Evolutionary conservation across 2,113 vertebrate genomes (phyloP).

Genomic region (Azemiops feae): DNA sequence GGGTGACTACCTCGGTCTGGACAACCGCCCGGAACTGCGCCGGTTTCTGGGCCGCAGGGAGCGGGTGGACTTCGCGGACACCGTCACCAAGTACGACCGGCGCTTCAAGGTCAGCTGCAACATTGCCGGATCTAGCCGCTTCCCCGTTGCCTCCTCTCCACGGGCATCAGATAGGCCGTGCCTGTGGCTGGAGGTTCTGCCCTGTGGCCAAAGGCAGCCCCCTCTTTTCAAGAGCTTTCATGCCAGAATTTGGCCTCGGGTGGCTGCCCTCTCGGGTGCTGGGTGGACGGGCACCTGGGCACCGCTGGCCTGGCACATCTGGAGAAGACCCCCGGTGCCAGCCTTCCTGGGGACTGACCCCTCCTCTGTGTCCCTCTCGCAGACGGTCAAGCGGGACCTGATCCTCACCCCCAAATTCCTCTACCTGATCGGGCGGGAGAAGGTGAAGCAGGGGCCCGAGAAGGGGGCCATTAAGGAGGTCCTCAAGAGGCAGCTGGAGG

Average conservation of each 20-base stretch:
- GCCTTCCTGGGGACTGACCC: not conserved
- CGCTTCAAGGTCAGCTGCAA: slow-evolving; percentile 72
- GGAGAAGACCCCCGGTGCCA: not conserved
- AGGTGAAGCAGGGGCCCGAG: slow-evolving; percentile 81
- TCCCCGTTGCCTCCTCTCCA: not conserved
- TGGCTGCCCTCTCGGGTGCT: not conserved
- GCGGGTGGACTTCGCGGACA: slow-evolving; percentile 80
- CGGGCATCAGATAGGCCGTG: not conserved
- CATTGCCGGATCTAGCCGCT: fast-evolving
- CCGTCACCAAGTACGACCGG: slow-evolving; percentile 78
- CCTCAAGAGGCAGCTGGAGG: slow-evolving; percentile 78
- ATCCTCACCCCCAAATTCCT: slow-evolving; percentile 78
- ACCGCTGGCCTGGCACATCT: not conserved
- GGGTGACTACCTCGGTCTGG: slow-evolving; percentile 80
- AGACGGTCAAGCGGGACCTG: slow-evolving; percentile 79
- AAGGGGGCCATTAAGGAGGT: slow-evolving; percentile 81
- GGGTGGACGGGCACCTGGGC: no score
- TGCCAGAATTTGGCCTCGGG: not conserved
- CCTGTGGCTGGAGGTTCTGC: not conserved
- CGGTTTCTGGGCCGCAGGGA: slow-evolving; percentile 80
- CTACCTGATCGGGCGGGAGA: slow-evolving; percentile 83
- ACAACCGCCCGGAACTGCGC: slow-evolving; percentile 75
- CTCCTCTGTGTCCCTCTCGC: not conserved
- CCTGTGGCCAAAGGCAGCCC: no score
- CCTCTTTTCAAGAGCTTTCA: not conserved